Evolutionary conservation across 2,113 vertebrate species (phyloP), one percentile per base, ranked within the genome.

Genomic region (Engraulis encrasicolus): DNA sequence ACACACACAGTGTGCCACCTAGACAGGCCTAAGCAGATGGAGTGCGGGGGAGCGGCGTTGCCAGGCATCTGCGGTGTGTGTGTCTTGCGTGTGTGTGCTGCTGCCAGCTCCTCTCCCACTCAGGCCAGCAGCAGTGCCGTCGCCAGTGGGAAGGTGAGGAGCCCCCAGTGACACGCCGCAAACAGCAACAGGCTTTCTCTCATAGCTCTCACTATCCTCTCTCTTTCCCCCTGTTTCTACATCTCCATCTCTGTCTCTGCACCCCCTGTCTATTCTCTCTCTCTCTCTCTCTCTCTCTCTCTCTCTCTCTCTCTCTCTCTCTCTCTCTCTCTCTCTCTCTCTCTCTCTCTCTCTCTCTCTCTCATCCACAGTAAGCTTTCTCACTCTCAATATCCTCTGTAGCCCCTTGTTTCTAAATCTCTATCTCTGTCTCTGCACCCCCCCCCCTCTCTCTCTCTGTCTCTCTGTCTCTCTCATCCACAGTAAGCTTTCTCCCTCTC

Each of bases 121-220:
- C 31, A 12, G 66, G 66, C 23, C 14, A 1, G 23, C 14, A 1
- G 23, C 17, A 17, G 66, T 34, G 66, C 66, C 34, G 66, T 74
- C 66, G 66, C 66, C 14, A 74, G 66, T 74, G 66, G 66, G 66
- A 36, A 74, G 66, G 66, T 74, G 66, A 74, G 66, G 34, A 31
- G 34, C 66, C 66, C 66, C 12, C 66, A 15, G 11, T 15, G 27
- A 74, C 31, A 19, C 66, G 17, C 66, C 2, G 27, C 66, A 74
- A 74, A 11, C 31, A 36, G 66, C 66, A 74, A 74, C 66, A 36
- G 66, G 66, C 66, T 15, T 27, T 11, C 58, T 23, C 58, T 66
- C 19, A 52, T 52, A 14, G 15, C 7, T 54, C 18, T 54, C 50
- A 5, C 49, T 50, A n/a, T n/a, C n/a, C 17, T 17, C 11, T n/a